phyloP scores from a whole-genome alignment of 1,140 invertebrate genomes.

The Bombus cullumanus region DNA sequence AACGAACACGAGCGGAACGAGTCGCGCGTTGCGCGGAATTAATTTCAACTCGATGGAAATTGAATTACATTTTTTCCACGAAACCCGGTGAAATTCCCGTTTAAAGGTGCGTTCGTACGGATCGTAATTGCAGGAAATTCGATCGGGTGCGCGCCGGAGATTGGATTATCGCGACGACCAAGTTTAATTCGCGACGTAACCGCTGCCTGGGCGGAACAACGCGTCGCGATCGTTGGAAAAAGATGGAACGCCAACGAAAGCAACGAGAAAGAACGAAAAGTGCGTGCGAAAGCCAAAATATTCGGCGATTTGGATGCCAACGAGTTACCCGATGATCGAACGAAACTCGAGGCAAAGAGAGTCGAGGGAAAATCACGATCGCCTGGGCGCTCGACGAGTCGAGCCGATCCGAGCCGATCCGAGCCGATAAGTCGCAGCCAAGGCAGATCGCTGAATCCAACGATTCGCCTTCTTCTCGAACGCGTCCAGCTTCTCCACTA shows the following conservation, averaged over 20 bases:
- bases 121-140: constrained; percentile 15
- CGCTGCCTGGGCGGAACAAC: background rate
- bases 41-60: constrained; percentile 36
- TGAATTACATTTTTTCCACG: constrained; percentile 2
- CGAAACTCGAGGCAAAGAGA: background rate
- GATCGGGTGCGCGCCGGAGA: background rate
- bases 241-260: background rate
- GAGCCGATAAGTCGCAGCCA: too few species aligned
- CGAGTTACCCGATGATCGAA: background rate
- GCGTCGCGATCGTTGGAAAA: background rate
- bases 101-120: constrained; percentile 9
- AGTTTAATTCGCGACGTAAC: background rate
- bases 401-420: too few species aligned
- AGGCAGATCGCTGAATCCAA: too few species aligned
- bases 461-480: too few species aligned
- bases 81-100: background rate
- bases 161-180: background rate
- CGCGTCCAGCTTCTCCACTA: too few species aligned
- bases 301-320: background rate
- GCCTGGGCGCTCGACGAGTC: too few species aligned
- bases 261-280: too few species aligned
- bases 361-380: background rate
- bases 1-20: constrained; percentile 22
- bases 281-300: too few species aligned
- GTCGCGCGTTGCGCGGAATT: constrained; percentile 15